Evolutionary conservation across 1,140 invertebrate species (phyloP).

Genomic region (Zaprionus lachaisei): DNA sequence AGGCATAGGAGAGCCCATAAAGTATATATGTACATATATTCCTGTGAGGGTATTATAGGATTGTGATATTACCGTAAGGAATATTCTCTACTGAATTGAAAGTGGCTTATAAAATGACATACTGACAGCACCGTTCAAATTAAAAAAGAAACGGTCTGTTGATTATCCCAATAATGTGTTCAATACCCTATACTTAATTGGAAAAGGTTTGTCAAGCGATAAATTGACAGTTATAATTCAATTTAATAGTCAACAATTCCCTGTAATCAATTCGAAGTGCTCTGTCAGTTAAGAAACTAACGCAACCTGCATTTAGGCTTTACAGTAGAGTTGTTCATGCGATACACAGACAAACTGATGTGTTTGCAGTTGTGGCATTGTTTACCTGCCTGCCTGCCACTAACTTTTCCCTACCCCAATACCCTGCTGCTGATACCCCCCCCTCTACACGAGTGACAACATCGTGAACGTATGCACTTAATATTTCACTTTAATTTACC

Average conservation of each 20-base stretch:
- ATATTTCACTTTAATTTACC: slow-evolving; percentile 80
- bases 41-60: too few relatives aligned
- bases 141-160: too few relatives aligned
- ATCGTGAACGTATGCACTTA: slow-evolving; percentile 42
- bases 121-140: too few relatives aligned
- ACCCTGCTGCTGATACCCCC: neutral
- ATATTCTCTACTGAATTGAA: too few relatives aligned
- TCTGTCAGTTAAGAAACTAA: neutral
- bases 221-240: too few relatives aligned
- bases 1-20: too few relatives aligned
- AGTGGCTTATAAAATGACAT: too few relatives aligned
- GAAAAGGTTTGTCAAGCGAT: neutral
- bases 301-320: neutral
- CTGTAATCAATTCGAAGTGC: neutral
- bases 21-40: too few relatives aligned
- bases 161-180: too few relatives aligned
- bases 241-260: too few relatives aligned
- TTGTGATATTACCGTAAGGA: too few relatives aligned
- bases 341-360: neutral
- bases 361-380: neutral
- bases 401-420: neutral
- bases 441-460: slow-evolving; percentile 16
- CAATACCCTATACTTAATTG: neutral
- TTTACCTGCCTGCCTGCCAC: neutral
- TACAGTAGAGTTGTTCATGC: neutral